These are phyloP conservation scores for Xanthia togata DNA, from an alignment of 2,888 invertebrate genomes.

Conservation along the genomic window DNA sequence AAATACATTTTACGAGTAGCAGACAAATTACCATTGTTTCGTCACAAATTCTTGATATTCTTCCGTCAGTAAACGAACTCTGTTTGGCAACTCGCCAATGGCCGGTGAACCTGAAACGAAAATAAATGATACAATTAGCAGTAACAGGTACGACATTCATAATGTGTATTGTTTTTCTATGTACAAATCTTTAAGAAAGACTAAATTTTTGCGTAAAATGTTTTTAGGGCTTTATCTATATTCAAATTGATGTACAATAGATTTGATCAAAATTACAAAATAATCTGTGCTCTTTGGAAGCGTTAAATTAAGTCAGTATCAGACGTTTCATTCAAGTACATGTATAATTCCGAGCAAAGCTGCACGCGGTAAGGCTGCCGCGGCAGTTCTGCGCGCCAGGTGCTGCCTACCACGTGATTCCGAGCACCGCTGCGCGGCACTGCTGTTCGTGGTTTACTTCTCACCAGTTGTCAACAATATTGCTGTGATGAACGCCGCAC, in stretches of 20 bases:
- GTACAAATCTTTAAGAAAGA: background rate
- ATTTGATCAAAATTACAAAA: background rate
- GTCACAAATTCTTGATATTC: constrained; percentile 22
- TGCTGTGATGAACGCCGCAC: no score
- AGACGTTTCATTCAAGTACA: background rate
- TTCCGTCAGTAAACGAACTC: constrained; percentile 23
- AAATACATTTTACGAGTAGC: constrained; percentile 22
- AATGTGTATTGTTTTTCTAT: constrained; percentile 11
- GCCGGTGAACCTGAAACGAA: constrained; percentile 39
- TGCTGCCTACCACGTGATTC: no score
- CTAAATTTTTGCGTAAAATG: background rate
- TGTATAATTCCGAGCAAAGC: no score
- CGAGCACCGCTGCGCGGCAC: no score
- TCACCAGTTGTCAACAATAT: no score
- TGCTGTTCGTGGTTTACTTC: no score
- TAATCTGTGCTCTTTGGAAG: background rate
- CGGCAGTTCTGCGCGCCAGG: no score
- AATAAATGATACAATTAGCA: constrained; percentile 54
- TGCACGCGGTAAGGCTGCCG: no score
- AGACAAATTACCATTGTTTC: constrained; percentile 38
- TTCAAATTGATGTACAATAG: background rate
- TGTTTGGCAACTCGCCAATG: constrained; percentile 57
- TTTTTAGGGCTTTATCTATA: background rate
- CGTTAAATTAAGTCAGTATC: background rate
- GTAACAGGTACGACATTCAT: constrained; percentile 15